phyloP scores from a whole-genome alignment of 2,888 invertebrate species.

The Parnassius mnemosyne region DNA sequence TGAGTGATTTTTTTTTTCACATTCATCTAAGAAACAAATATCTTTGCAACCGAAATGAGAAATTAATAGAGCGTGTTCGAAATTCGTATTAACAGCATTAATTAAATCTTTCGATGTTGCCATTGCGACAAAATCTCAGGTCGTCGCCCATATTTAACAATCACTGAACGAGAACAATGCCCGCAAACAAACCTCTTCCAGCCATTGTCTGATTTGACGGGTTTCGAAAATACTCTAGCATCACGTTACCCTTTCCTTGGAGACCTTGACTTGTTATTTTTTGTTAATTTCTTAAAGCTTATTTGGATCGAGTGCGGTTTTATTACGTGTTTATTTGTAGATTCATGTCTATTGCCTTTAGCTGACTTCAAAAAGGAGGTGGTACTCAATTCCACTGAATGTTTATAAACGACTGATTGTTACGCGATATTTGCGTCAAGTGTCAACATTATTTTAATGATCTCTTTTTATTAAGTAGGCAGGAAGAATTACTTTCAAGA shows the following conservation, averaged over 20 bases:
- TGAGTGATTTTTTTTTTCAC: too few species aligned
- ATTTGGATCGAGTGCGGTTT: slow-evolving; percentile 17
- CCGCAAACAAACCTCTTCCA: not conserved
- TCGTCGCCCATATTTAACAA: not conserved
- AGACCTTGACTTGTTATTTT: slow-evolving; percentile 18
- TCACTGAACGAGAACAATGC: not conserved
- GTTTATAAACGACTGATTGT: too few species aligned
- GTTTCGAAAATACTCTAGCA: slow-evolving; percentile 12
- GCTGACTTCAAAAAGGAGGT: too few species aligned
- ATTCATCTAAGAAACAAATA: too few species aligned
- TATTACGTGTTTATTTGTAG: slow-evolving; percentile 3
- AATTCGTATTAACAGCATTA: not conserved
- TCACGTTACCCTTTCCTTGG: slow-evolving; percentile 7
- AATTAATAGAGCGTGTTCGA: too few species aligned
- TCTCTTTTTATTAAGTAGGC: too few species aligned
- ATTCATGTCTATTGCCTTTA: too few species aligned
- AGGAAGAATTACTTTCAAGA: too few species aligned
- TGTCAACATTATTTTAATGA: too few species aligned
- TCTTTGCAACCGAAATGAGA: too few species aligned
- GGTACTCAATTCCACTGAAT: too few species aligned
- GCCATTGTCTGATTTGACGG: slow-evolving; percentile 5
- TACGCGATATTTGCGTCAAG: too few species aligned
- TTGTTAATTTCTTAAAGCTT: slow-evolving; percentile 13
- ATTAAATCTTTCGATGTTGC: not conserved
- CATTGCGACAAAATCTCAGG: slow-evolving; percentile 1